Conservation (phyloP, 1,140 invertebrate genomes). For the Chironomus tepperi region DNA sequence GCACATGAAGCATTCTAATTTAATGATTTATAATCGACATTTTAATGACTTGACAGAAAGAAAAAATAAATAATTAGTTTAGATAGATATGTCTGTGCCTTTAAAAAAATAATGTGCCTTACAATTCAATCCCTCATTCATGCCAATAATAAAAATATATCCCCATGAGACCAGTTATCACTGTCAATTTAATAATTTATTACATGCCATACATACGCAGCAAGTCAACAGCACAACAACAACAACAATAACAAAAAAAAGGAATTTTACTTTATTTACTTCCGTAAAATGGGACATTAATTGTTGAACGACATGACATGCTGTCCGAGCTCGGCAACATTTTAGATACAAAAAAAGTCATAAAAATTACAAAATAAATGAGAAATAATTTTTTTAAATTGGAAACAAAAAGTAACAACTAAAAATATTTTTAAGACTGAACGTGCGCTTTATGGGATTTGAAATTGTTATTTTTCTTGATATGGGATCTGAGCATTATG, state of each 20-base stretch:
- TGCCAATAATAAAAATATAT: not conserved
- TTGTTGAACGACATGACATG: conserved; percentile 11
- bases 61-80: not conserved
- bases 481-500: too few species aligned
- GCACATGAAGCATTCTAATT: too few species aligned
- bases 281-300: not conserved
- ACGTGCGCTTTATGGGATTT: too few species aligned
- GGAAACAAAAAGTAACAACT: too few species aligned
- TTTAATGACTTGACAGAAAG: not conserved
- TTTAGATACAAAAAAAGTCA: not conserved
- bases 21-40: too few species aligned
- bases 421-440: too few species aligned
- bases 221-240: not conserved
- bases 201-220: not conserved
- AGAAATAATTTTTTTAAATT: too few species aligned
- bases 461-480: too few species aligned
- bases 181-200: conserved; percentile 4
- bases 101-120: too few species aligned
- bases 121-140: too few species aligned
- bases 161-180: not conserved
- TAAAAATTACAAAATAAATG: too few species aligned
- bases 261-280: not conserved
- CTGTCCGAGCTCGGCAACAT: not conserved
- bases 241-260: not conserved
- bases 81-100: too few species aligned